phyloP scores from a whole-genome alignment of 2,888 invertebrate species.

The Melanostoma scalare region DNA sequence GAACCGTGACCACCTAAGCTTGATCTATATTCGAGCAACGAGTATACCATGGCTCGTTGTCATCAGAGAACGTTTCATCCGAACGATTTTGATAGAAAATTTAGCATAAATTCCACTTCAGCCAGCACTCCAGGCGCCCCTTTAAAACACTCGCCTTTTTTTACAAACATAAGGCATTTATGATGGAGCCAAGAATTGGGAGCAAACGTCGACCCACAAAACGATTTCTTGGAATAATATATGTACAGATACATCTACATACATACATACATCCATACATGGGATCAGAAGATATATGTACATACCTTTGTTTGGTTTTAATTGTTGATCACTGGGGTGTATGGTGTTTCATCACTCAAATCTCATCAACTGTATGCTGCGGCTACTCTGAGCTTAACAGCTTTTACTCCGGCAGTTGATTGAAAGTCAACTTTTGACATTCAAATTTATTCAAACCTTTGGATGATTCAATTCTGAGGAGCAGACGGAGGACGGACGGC shows the following conservation, averaged over 20 bases:
- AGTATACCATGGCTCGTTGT: conserved; percentile 28
- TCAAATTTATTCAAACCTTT: conserved; percentile 47
- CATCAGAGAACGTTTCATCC: conserved; percentile 52
- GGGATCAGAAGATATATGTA: not conserved
- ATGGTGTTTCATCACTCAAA: conserved; percentile 54
- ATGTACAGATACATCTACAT: conserved; percentile 11
- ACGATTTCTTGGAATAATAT: conserved; percentile 38
- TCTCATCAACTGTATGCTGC: conserved; percentile 24
- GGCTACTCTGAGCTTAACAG: conserved; percentile 14
- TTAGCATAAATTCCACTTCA: conserved; percentile 38
- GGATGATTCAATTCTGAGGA: conserved; percentile 42
- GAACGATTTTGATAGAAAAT: conserved; percentile 49
- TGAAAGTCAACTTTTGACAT: conserved; percentile 39
- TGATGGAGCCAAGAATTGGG: conserved; percentile 35
- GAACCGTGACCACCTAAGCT: conserved; percentile 52
- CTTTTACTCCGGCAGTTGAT: not conserved
- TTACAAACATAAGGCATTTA: not conserved
- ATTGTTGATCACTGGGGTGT: conserved; percentile 48
- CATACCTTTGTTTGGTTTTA: conserved; percentile 35
- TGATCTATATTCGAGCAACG: conserved; percentile 4
- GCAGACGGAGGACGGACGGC: too few species aligned
- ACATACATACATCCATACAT: conserved; percentile 18
- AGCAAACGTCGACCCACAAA: conserved; percentile 42
- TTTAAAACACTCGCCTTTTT: not conserved
- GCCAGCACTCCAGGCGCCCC: conserved; percentile 4